Base-by-base conservation (phyloP, 2,113 vertebrate genomes). In the Falco punctatus region DNA sequence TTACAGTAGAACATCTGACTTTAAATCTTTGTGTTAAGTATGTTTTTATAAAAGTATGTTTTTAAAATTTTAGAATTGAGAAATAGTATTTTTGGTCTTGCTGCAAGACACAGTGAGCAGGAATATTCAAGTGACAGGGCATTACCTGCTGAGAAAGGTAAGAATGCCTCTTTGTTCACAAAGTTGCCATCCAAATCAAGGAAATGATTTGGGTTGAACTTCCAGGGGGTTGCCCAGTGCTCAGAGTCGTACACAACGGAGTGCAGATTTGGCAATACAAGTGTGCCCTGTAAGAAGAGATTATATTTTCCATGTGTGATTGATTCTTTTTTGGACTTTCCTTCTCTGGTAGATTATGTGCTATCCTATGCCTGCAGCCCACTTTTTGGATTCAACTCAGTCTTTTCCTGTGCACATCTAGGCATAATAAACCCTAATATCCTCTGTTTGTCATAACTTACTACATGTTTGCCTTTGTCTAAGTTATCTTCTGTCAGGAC, bases 141-240 rank as follows among this genome's bases (percentile, higher is more conserved):
- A 1, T 90, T 91, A 98, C 98, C 97, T 95, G 97, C 94, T 66
- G 98, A 98, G 93, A 98, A 98, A n/a, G 97, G 97, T 66, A 98
- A 48, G 74, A 98, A 98, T 18, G 98, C 98, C 28, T 98, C 96
- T 42, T 78, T 97, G 65, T 88, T 80, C 48, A 95, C 75, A 23
- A 98, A 98, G 66, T 96, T 97, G 92, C 97, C 98, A 15, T 96
- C 88, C 20, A 67, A 64, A 62, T 98, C 97, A 27, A 98, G 97
- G 83, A 98, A 98, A 48, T 98, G 96, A 49, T 95, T 55, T 4
- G 97, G 95, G 71, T 97, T 97, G 96, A 98, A 98, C 26, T 97
- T 84, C 83, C 52, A 57, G 18, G 97, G 97, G 7, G 89, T 98
- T 2, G 67, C 93, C 98, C 97, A 98, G 80, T 88, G 89, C 61